Base-by-base conservation (phyloP, 2,888 invertebrate genomes). In the Leptopilina myrica region DNA sequence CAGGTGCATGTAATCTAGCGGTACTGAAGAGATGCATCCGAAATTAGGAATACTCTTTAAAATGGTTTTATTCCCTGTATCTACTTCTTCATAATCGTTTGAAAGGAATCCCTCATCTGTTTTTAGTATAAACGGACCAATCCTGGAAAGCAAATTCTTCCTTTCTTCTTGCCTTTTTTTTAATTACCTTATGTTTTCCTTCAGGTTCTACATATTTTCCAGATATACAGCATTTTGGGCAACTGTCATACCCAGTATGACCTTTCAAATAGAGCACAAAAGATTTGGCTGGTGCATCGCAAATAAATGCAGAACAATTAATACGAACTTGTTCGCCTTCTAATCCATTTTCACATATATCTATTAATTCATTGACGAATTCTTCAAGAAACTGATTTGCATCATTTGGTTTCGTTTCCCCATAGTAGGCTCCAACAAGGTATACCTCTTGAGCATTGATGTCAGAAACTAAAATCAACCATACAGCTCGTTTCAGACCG, bases 221-320 rank as follows among this genome's bases (percentile, higher is more conserved):
- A 11, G 53, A 53, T 65, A 76, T 77, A 40, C 20, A 67, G 77
- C 81, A 81, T 80, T 81, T 81, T 11, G 75, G 53, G 20, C 43
- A 77, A 43, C 77, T 77, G 43, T 14, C 67, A 3, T 69, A 78
- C 2, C 77, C 79, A 59, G 77, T 80, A 79, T 79, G 79, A 7
- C 77, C 67, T 80, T 81, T 81, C 14, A 75, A 49, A 40, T 49
- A 20, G 67, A 76, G 67, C 69, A 80, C 53, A 46, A 76, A 80
- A 49, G 81, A 76, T 64, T 81, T 80, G 26, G 81, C 80, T 66
- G 78, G 78, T 67, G 76, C 56, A 78, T 80, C 78, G 59, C 80
- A 80, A 64, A 80, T 80, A 46, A 80, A 53, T 59, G 65, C 67
- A 46, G 62, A 53, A 77, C 78, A 64, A 53, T 62, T 53, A 64